Evolutionary conservation across 2,113 vertebrate genomes (phyloP).

Genomic region (Benitochromis conjunctus): DNA sequence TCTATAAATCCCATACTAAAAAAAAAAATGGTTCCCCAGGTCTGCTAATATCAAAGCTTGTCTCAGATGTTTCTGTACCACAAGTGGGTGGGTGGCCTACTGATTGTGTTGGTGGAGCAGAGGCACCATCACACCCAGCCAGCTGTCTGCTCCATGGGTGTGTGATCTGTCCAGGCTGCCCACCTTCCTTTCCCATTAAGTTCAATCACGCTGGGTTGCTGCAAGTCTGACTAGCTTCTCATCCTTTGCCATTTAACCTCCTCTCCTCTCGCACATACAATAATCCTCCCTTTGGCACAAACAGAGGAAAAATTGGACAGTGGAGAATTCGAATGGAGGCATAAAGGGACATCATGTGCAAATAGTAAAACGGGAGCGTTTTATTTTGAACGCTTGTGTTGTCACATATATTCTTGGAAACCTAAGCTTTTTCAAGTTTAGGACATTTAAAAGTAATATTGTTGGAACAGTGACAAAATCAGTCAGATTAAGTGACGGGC

Average conservation of each 20-base stretch:
- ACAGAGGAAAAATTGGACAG: not conserved
- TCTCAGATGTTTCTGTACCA: slow-evolving; percentile 7
- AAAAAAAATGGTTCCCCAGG: not conserved
- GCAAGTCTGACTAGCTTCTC: slow-evolving; percentile 15
- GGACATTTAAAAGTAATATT: slow-evolving; percentile 18
- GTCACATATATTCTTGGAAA: not conserved
- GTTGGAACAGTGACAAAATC: slow-evolving; percentile 51
- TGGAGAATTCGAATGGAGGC: not conserved
- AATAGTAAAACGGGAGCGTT: not conserved
- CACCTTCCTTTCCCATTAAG: slow-evolving; percentile 52
- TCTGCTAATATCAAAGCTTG: not conserved
- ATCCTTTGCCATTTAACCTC: slow-evolving; percentile 29
- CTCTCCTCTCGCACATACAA: not conserved
- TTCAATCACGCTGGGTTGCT: slow-evolving; percentile 40
- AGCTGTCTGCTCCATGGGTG: slow-evolving; percentile 13
- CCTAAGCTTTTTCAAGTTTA: not conserved
- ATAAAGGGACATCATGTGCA: not conserved
- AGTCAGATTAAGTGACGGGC: slow-evolving; percentile 51
- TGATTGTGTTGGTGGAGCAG: slow-evolving; percentile 19
- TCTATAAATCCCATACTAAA: not conserved
- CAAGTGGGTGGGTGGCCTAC: not conserved
- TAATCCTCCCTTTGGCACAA: slow-evolving; percentile 1
- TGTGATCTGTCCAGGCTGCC: slow-evolving; percentile 43
- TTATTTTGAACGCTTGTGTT: not conserved
- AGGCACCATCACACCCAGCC: not conserved